Conservation (phyloP, 2,797 vertebrate genomes). For the Pseudomugil tenellus region DNA sequence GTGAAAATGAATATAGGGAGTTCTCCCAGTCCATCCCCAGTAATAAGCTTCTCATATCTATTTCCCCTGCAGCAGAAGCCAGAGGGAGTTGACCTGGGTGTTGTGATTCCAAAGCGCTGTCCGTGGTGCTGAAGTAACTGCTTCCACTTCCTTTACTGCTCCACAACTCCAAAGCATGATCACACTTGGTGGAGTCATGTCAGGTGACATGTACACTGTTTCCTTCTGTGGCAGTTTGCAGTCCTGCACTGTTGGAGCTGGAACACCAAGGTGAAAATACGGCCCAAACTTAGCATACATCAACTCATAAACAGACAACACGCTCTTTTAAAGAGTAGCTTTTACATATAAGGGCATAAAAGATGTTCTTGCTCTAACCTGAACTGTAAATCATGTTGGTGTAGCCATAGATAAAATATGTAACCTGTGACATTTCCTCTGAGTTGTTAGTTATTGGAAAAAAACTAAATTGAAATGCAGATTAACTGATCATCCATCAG, state of each 20-base stretch:
- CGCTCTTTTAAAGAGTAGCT: neutral
- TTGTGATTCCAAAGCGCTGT: constrained; percentile 47
- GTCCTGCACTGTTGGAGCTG: constrained; percentile 6
- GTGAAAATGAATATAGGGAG: too few species aligned
- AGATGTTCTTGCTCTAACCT: too few species aligned
- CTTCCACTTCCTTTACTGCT: constrained; percentile 38
- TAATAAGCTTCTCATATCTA: constrained; percentile 33
- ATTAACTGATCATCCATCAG: too few species aligned
- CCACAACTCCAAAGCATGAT: constrained; percentile 16
- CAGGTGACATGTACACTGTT: constrained; percentile 13
- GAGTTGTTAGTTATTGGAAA: neutral
- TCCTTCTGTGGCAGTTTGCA: constrained; percentile 21
- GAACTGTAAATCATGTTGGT: too few species aligned
- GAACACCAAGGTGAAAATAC: neutral
- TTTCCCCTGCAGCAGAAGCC: constrained; percentile 27
- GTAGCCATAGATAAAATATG: too few species aligned
- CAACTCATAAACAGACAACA: neutral
- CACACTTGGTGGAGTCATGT: constrained; percentile 11
- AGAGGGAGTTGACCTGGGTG: constrained; percentile 25
- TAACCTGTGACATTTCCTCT: neutral
- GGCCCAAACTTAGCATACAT: neutral
- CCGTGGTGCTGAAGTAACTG: constrained; percentile 65
- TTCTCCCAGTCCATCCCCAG: constrained; percentile 8
- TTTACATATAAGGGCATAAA: neutral
- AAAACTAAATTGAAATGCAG: neutral